phyloP scores from a whole-genome alignment of 1,140 invertebrate species.

The Triops cancriformis region DNA sequence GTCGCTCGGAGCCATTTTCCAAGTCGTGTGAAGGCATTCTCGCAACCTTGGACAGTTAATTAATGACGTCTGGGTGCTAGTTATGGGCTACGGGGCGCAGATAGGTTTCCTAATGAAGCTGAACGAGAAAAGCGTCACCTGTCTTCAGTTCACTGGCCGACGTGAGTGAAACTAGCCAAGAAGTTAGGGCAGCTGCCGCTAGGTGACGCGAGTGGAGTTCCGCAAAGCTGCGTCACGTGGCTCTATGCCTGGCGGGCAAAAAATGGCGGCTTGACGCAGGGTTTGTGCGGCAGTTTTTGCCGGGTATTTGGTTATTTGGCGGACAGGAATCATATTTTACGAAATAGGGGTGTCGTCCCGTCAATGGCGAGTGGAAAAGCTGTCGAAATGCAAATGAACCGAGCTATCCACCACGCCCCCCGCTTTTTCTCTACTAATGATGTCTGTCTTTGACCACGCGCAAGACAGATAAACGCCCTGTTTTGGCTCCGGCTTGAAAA shows the following conservation, averaged over 20 bases:
- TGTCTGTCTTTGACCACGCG: slow-evolving; percentile 9
- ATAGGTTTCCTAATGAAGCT: background rate
- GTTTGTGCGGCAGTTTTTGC: background rate
- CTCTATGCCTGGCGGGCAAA: too few relatives aligned
- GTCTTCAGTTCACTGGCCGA: background rate
- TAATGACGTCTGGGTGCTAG: slow-evolving; percentile 7
- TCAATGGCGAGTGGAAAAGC: background rate
- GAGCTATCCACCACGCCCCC: slow-evolving; percentile 6
- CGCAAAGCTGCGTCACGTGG: too few relatives aligned
- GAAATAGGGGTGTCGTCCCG: slow-evolving; percentile 3
- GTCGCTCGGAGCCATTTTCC: background rate
- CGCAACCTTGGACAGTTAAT: background rate
- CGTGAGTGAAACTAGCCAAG: too few relatives aligned
- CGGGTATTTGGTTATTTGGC: background rate
- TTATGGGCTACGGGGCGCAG: background rate
- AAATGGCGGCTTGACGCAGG: too few relatives aligned
- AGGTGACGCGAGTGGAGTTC: too few relatives aligned
- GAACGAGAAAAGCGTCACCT: background rate
- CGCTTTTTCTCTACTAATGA: background rate
- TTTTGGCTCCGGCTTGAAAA: background rate
- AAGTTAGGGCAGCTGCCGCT: too few relatives aligned
- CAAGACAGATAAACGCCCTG: slow-evolving; percentile 12
- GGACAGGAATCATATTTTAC: background rate
- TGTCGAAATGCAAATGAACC: background rate
- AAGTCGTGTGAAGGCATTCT: background rate